Base-by-base conservation (phyloP, 2,113 vertebrate genomes). In the Antigone vipio region DNA sequence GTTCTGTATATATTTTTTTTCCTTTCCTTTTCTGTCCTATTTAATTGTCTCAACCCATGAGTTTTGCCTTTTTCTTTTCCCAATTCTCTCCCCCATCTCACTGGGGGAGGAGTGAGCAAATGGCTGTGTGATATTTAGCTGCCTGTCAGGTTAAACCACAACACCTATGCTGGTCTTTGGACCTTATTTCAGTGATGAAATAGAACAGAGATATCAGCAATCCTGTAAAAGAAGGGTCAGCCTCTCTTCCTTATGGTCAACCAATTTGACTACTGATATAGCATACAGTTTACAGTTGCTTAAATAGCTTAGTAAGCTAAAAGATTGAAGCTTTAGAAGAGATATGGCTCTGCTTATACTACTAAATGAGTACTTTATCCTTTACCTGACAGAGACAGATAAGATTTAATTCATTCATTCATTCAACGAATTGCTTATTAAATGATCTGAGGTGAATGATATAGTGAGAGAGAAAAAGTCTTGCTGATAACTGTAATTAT, bases 371-470 rank as follows among this genome's bases (percentile, higher is more conserved):
- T 69, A 74, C 45, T 66, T 38, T 85, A 92, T 77, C 73, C 73
- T 91, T 84, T 91, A 42, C 38, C 69, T 85, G 85, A 71, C 38
- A 29, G 47, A 89, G 73, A 82, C 0, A 0, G 78, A 47, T 89
- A 91, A 95, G 66, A 89, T 87, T 89, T 87, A 75, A 84, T 78
- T n/a, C 24, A 71, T 77, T 76, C 22, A 78, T 74, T 80, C 53
- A 30, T 84, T 89, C 85, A 93, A 93, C 38, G 42, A n/a, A 79
- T 88, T 81, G 55, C 23, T 93, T 87, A n/a, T 88, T 81, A 79
- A 85, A 90, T 88, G 35, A n/a, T 82, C 40, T n/a, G 62, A 47
- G 56, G 5, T 88, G 69, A 96, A 89, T 0, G 0, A 78, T 85
- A 40, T 40, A 38, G 69, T 52, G 40, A 88, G 50, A 72, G 50